phyloP scores from a whole-genome alignment of 2,797 vertebrate genomes.

The Peromyscus aztecus region DNA sequence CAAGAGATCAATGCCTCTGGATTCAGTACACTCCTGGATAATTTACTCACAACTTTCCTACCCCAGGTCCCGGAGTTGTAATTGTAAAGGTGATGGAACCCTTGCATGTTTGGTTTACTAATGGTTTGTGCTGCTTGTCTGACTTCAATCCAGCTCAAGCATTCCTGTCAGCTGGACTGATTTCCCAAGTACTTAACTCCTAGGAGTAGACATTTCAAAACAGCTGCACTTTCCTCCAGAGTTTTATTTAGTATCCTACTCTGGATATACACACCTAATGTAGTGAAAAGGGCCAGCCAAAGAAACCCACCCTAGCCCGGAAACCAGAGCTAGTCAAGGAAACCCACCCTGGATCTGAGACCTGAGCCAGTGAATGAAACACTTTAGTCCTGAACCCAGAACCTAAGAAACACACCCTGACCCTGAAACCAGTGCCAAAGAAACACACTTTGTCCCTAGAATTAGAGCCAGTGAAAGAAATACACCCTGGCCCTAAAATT shows the following conservation, averaged over 20 bases:
- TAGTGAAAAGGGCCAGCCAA: too few species aligned
- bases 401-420: too few species aligned
- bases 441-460: too few species aligned
- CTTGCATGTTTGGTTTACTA: not conserved
- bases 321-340: too few species aligned
- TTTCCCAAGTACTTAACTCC: not conserved
- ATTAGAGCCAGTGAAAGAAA: too few species aligned
- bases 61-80: not conserved
- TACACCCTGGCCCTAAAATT: too few species aligned
- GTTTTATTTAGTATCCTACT: not conserved
- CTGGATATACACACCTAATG: too few species aligned
- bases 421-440: too few species aligned
- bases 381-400: too few species aligned
- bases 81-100: not conserved
- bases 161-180: not conserved
- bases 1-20: not conserved
- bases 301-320: too few species aligned
- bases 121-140: not conserved
- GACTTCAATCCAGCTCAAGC: not conserved
- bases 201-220: not conserved
- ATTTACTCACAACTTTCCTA: not conserved
- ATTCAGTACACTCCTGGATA: not conserved
- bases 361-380: too few species aligned
- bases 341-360: too few species aligned
- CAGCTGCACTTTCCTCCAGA: not conserved